Evolutionary conservation across 2,797 vertebrate species (phyloP).

Genomic region (Arremon brunneinucha): DNA sequence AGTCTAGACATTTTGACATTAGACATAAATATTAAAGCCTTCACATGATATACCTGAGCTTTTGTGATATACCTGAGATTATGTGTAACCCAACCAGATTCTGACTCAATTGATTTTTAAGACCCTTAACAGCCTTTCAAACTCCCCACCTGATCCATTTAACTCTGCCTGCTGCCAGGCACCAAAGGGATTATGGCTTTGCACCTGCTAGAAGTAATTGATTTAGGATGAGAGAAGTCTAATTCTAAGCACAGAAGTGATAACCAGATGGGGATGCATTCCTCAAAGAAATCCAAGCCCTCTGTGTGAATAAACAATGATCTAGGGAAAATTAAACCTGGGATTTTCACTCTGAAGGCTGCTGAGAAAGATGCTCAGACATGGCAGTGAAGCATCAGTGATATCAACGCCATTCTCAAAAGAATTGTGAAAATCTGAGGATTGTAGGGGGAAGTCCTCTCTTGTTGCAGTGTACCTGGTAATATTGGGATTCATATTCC

Average conservation of each 20-base stretch:
- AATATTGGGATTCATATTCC: no score
- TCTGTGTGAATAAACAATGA: background rate
- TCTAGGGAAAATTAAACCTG: background rate
- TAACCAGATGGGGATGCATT: background rate
- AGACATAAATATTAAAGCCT: background rate
- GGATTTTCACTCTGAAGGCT: background rate
- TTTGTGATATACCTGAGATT: background rate
- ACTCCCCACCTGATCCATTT: background rate
- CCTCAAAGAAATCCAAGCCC: background rate
- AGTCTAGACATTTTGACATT: background rate
- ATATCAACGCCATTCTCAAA: accelerated
- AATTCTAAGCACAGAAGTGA: background rate
- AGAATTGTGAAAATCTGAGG: background rate
- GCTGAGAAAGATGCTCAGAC: background rate
- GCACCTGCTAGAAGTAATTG: background rate
- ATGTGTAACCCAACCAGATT: slow-evolving; percentile 16
- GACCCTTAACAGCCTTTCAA: background rate
- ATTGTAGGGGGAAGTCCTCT: background rate
- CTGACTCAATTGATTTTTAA: slow-evolving; percentile 45
- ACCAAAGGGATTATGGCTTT: background rate
- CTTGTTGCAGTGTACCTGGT: no score
- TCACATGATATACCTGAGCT: background rate
- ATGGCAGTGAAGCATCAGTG: background rate
- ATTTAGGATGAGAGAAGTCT: background rate
- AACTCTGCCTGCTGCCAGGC: background rate